Percentiles rank a stretch among this genome's conserved stretches.
These are phyloP conservation scores for Meloidogyne hapla DNA, from an alignment of 1,140 invertebrate genomes.

Conservation along the genomic window DNA sequence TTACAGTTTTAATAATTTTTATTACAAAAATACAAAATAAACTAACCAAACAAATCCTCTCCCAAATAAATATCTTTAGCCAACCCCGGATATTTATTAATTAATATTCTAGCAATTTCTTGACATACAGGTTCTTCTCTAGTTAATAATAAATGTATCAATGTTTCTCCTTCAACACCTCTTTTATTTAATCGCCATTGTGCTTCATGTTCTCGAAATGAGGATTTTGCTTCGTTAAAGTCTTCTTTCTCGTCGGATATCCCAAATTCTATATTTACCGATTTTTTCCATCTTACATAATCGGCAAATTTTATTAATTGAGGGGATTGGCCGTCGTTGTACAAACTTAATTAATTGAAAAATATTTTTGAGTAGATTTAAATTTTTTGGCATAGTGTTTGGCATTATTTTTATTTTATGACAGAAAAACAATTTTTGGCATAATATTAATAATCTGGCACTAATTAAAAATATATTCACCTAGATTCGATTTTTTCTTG, in stretches of 20 bases:
- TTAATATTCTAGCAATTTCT: constrained; percentile 81
- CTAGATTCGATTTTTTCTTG: constrained; percentile 80
- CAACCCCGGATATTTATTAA: constrained; percentile 85
- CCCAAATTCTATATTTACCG: constrained; percentile 56
- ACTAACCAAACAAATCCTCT: constrained; percentile 86
- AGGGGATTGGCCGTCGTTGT: constrained; percentile 79
- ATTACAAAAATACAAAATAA: too few relatives aligned
- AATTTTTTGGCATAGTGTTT: constrained; percentile 54
- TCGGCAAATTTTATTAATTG: constrained; percentile 82
- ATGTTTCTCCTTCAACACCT: constrained; percentile 86
- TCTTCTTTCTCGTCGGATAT: constrained; percentile 49
- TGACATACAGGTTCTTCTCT: constrained; percentile 82
- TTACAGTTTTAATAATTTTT: neutral
- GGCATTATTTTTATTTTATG: neutral
- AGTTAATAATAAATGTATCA: constrained; percentile 89
- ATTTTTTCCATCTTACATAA: constrained; percentile 76
- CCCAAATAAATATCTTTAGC: constrained; percentile 92
- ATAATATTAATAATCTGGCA: too few relatives aligned
- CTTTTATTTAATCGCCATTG: constrained; percentile 96
- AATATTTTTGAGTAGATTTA: too few relatives aligned
- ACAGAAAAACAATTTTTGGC: too few relatives aligned
- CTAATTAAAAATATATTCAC: neutral
- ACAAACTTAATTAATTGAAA: constrained; percentile 68
- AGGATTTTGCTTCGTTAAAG: constrained; percentile 52
- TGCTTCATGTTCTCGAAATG: constrained; percentile 73